These are phyloP conservation scores for Rhagologus leucostigma DNA, from an alignment of 2,113 vertebrate genomes.

Conservation along the genomic window DNA sequence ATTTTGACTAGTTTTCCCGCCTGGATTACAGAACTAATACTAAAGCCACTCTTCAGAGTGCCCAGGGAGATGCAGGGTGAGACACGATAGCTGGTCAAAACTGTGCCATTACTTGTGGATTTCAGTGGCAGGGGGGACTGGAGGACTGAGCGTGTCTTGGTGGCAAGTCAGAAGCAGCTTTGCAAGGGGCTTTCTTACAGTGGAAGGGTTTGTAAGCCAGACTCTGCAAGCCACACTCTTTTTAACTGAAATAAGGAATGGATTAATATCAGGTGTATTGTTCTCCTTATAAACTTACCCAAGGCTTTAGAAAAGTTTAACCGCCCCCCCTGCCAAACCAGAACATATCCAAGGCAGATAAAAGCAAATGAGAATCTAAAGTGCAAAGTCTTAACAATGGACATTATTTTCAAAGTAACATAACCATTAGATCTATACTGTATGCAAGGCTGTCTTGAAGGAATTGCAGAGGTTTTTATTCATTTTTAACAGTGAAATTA, in stretches of 20 bases:
- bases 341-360: background rate
- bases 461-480: conserved; percentile 49
- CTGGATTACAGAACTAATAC: background rate
- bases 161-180: background rate
- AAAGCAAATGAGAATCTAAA: background rate
- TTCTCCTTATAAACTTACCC: conserved; percentile 33
- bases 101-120: background rate
- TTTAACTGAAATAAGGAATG: background rate
- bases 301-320: background rate
- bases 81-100: background rate
- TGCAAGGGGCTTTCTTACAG: background rate
- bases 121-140: background rate
- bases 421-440: background rate
- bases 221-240: background rate
- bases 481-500: conserved; percentile 69
- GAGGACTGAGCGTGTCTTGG: background rate
- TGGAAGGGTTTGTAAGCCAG: background rate
- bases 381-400: background rate
- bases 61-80: background rate
- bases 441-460: background rate
- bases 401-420: background rate
- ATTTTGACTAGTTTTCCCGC: background rate
- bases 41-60: background rate
- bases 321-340: background rate
- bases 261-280: background rate